These are phyloP conservation scores for Conchocele bisecta DNA, from an alignment of 2,888 invertebrate genomes.

Conservation along the genomic window DNA sequence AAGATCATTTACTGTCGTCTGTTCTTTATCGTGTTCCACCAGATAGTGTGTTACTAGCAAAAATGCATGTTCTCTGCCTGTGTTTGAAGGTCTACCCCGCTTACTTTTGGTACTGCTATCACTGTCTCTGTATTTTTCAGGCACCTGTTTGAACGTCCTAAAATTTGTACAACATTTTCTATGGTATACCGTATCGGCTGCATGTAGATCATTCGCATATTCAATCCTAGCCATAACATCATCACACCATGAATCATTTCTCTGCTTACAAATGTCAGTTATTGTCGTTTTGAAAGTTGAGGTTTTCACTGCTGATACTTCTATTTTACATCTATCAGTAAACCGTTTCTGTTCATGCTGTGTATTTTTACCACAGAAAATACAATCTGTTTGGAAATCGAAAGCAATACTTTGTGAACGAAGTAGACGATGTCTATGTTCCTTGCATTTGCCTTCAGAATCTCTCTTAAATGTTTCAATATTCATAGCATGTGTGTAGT, in stretches of 20 bases:
- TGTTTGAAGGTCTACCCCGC: slow-evolving; percentile 5
- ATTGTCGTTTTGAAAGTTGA: slow-evolving; percentile 8
- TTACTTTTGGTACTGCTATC: neutral
- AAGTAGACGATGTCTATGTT: slow-evolving; percentile 4
- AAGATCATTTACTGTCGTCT: slow-evolving; percentile 9
- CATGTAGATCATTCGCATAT: slow-evolving; percentile 8
- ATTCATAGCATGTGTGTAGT: slow-evolving; percentile 10
- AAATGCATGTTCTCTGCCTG: neutral
- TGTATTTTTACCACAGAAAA: slow-evolving; percentile 8
- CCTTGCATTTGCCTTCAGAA: neutral
- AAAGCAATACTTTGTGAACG: slow-evolving; percentile 16
- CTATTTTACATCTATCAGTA: neutral
- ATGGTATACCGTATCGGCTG: slow-evolving; percentile 24
- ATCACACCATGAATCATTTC: slow-evolving; percentile 24
- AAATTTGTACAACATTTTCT: slow-evolving; percentile 9
- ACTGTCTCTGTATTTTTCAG: neutral
- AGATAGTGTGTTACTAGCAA: neutral
- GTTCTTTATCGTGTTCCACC: neutral
- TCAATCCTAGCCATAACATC: slow-evolving; percentile 13
- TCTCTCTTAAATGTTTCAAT: neutral
- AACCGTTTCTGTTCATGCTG: neutral
- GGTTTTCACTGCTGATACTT: neutral
- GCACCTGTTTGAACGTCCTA: slow-evolving; percentile 9
- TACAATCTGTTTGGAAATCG: neutral
- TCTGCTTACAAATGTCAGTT: slow-evolving; percentile 9